Conservation (phyloP, 2,113 vertebrate species). For the Prunella fulvescens region DNA sequence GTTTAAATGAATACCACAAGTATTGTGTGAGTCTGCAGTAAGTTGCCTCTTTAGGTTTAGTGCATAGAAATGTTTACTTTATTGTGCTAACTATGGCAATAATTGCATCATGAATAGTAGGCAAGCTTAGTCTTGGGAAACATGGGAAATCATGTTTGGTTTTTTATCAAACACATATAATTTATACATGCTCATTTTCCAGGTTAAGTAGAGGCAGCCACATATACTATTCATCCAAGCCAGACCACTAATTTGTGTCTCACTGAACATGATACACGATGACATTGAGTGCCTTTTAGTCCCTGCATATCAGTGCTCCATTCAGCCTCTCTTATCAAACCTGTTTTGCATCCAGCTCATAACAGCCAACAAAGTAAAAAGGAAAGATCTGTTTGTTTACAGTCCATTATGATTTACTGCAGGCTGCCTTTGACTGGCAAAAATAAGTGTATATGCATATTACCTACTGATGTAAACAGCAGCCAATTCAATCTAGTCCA, state of each 20-base stretch:
- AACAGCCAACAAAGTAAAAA: neutral
- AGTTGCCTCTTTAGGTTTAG: neutral
- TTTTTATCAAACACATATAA: neutral
- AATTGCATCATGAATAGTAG: neutral
- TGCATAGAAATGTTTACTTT: neutral
- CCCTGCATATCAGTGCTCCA: neutral
- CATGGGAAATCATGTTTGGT: too few relatives aligned
- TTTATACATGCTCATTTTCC: neutral
- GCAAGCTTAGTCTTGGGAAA: neutral
- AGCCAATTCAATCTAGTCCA: neutral
- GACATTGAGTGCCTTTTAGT: neutral
- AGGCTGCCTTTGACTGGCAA: neutral
- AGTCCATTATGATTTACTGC: neutral
- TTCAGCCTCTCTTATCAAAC: neutral
- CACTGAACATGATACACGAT: accelerated
- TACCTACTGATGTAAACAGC: neutral
- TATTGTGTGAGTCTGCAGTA: neutral
- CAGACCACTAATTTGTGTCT: neutral
- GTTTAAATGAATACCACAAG: neutral
- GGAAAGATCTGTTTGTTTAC: neutral
- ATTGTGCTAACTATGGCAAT: neutral
- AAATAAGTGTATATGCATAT: neutral
- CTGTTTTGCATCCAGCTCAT: neutral
- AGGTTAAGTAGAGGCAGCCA: neutral
- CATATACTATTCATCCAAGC: neutral